Evolutionary conservation across 2,113 vertebrate species (phyloP).

Genomic region (Hyperoodon ampullatus): DNA sequence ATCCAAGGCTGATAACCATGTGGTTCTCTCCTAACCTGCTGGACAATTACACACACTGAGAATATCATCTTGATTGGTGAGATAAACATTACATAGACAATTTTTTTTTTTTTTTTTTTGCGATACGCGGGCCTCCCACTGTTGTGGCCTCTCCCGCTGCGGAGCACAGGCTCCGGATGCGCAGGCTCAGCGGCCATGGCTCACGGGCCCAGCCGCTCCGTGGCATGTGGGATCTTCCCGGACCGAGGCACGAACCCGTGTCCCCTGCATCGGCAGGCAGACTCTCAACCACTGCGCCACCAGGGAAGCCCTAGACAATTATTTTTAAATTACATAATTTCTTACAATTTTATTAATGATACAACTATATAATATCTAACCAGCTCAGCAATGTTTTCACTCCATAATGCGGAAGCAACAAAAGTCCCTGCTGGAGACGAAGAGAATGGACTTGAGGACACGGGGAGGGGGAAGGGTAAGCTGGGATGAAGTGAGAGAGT

Average conservation of each 20-base stretch:
- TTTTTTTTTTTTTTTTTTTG: not conserved
- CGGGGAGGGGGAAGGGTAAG: no score
- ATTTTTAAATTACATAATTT: not conserved
- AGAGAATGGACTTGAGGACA: no score
- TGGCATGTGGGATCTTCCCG: no score
- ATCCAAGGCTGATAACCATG: no score
- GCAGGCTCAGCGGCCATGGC: no score
- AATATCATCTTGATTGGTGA: not conserved
- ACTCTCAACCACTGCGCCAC: no score
- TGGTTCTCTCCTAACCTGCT: not conserved
- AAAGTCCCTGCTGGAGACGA: not conserved
- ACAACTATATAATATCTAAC: not conserved
- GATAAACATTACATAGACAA: not conserved
- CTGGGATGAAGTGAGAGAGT: fast-evolving
- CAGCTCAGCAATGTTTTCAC: not conserved
- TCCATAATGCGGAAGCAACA: not conserved
- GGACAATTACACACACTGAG: not conserved
- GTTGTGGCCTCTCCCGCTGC: no score
- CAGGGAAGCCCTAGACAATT: not conserved
- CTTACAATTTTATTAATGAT: not conserved
- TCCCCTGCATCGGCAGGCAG: no score
- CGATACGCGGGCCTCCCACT: no score
- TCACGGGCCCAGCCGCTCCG: no score
- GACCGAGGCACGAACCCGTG: no score
- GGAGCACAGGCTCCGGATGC: no score